These are phyloP conservation scores for Herpetotheres cachinnans DNA, from an alignment of 2,113 vertebrate genomes.

Conservation along the genomic window DNA sequence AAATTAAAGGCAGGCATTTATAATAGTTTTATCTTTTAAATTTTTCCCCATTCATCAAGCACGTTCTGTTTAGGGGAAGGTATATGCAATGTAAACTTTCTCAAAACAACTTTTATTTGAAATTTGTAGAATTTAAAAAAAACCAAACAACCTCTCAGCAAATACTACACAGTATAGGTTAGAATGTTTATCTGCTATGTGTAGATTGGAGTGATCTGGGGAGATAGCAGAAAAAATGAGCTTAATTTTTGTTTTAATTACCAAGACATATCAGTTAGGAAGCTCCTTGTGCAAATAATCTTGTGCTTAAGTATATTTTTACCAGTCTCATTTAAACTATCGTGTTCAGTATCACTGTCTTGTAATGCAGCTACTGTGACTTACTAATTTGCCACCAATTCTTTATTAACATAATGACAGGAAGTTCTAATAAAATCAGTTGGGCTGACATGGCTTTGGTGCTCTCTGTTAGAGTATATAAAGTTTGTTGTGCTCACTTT, in stretches of 20 bases:
- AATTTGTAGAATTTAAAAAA: not conserved
- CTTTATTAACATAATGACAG: constrained; percentile 22
- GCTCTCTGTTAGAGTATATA: not conserved
- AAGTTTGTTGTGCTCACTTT: not conserved
- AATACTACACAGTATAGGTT: not conserved
- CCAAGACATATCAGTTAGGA: not conserved
- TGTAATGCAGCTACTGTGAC: not conserved
- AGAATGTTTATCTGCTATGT: not conserved
- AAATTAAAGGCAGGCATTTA: not conserved
- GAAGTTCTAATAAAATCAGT: constrained; percentile 12
- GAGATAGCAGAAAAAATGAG: not conserved
- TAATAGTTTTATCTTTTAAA: not conserved
- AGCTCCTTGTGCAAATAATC: not conserved
- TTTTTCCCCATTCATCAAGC: not conserved
- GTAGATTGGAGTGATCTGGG: not conserved
- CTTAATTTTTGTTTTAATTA: constrained; percentile 26
- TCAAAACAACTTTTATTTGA: not conserved
- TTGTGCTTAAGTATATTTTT: not conserved
- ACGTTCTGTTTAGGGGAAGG: not conserved
- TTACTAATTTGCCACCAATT: not conserved
- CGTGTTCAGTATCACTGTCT: not conserved
- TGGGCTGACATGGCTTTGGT: not conserved
- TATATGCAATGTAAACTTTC: not conserved
- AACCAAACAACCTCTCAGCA: not conserved
- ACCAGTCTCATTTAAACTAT: not conserved